Percentiles rank a stretch among this genome's conserved stretches.
These are phyloP conservation scores for Plagodis dolabraria DNA, from an alignment of 2,888 invertebrate species.

Conservation along the genomic window DNA sequence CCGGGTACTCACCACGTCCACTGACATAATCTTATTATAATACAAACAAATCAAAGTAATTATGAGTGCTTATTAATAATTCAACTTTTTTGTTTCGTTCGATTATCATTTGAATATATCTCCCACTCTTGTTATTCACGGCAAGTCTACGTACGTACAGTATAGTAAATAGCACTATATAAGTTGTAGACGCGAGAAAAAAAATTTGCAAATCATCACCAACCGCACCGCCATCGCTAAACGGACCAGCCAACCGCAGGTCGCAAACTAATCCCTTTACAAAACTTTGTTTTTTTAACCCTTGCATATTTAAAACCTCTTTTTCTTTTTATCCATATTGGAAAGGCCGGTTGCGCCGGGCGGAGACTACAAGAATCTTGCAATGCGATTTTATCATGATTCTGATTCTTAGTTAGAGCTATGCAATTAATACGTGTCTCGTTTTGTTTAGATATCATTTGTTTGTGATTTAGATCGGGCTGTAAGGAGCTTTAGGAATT, in stretches of 20 bases:
- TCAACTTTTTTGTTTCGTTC: no score
- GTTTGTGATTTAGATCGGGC: slow-evolving; percentile 30
- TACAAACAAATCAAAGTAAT: no score
- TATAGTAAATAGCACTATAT: no score
- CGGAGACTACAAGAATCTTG: slow-evolving; percentile 34
- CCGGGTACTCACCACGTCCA: no score
- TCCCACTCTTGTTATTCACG: no score
- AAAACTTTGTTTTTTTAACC: slow-evolving; percentile 64
- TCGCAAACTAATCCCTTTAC: slow-evolving; percentile 67
- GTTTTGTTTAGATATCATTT: slow-evolving; percentile 43
- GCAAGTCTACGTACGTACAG: no score
- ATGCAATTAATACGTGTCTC: slow-evolving; percentile 41
- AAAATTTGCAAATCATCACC: slow-evolving; percentile 1
- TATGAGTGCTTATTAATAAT: no score
- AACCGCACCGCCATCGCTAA: slow-evolving; percentile 58
- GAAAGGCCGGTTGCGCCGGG: slow-evolving; percentile 25
- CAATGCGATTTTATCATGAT: slow-evolving; percentile 41
- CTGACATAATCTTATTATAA: no score
- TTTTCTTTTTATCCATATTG: slow-evolving; percentile 8
- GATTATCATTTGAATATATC: no score
- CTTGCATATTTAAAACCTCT: slow-evolving; percentile 45
- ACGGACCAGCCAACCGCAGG: slow-evolving; percentile 61
- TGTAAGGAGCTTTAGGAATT: slow-evolving; percentile 8
- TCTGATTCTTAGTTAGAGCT: slow-evolving; percentile 36
- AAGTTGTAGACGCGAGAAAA: no score